Evolutionary conservation across 2,113 vertebrate genomes (phyloP).

Genomic region (Calonectris borealis): DNA sequence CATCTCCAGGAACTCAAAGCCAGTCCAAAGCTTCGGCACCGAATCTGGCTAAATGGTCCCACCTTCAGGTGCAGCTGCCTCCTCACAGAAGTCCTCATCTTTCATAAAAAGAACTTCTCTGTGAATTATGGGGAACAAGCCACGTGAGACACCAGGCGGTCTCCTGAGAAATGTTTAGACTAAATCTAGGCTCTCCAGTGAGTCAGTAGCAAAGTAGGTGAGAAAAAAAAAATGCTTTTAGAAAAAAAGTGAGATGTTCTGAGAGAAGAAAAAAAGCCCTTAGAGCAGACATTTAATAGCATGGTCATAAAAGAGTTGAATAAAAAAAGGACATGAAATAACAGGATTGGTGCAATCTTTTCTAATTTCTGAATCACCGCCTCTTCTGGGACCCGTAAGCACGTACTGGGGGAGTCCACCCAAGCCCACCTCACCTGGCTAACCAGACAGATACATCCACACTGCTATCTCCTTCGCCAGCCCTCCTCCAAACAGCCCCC

Average conservation of each 20-base stretch:
- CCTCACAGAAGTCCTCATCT: neutral
- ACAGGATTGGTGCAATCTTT: neutral
- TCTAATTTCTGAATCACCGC: neutral
- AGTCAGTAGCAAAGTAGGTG: constrained; percentile 48
- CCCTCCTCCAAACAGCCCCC: neutral
- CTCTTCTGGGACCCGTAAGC: neutral
- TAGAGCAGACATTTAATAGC: constrained; percentile 6
- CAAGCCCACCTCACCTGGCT: neutral
- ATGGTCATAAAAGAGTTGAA: neutral
- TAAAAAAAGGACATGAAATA: neutral
- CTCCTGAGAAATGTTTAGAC: constrained; percentile 31
- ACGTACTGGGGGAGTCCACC: neutral
- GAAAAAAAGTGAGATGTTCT: neutral
- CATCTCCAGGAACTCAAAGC: neutral
- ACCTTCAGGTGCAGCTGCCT: neutral
- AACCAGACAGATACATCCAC: neutral
- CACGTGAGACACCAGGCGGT: neutral
- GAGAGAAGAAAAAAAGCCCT: neutral
- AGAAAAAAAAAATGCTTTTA: neutral
- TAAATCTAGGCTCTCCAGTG: constrained; percentile 30
- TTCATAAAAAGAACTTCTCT: neutral
- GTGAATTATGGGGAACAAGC: neutral
- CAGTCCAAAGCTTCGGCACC: neutral
- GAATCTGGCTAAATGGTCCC: neutral
- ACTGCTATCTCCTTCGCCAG: neutral